These are phyloP conservation scores for Salvelinus namaycush DNA, from an alignment of 2,113 vertebrate genomes.

Conservation along the genomic window DNA sequence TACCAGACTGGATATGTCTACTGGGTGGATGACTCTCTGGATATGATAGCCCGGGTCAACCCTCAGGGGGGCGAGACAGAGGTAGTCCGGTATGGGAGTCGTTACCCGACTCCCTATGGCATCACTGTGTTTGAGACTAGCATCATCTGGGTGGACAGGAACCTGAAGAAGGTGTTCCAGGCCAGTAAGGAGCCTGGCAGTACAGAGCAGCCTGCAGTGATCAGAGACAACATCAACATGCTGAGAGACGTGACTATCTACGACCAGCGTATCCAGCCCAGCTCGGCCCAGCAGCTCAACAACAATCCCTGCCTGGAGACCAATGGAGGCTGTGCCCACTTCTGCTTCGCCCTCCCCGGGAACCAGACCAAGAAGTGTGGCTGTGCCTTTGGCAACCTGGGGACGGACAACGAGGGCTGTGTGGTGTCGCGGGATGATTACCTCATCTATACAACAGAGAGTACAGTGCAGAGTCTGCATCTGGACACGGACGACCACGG, in stretches of 20 bases:
- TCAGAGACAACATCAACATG: conserved; percentile 90
- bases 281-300: conserved; percentile 77
- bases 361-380: conserved; percentile 77
- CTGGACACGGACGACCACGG: conserved; percentile 88
- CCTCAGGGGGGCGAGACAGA: conserved; percentile 83
- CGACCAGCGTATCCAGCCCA: conserved; percentile 79
- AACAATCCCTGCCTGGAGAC: conserved; percentile 85
- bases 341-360: conserved; percentile 88
- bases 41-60: conserved; percentile 89
- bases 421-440: conserved; percentile 87
- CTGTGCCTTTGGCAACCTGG: conserved; percentile 88
- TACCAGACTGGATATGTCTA: conserved; percentile 84
- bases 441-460: conserved; percentile 87
- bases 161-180: conserved; percentile 93
- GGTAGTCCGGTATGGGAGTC: conserved; percentile 88
- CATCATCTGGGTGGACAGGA: conserved; percentile 97
- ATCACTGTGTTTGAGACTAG: conserved; percentile 87
- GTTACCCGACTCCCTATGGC: conserved; percentile 93
- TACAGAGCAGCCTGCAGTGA: conserved; percentile 81
- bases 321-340: conserved; percentile 89
- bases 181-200: conserved; percentile 90
- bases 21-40: conserved; percentile 96
- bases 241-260: conserved; percentile 90
- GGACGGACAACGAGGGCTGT: conserved; percentile 80
- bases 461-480: conserved; percentile 85